phyloP scores from a whole-genome alignment of 2,797 vertebrate species.

The Sebastes ruberrimus region DNA sequence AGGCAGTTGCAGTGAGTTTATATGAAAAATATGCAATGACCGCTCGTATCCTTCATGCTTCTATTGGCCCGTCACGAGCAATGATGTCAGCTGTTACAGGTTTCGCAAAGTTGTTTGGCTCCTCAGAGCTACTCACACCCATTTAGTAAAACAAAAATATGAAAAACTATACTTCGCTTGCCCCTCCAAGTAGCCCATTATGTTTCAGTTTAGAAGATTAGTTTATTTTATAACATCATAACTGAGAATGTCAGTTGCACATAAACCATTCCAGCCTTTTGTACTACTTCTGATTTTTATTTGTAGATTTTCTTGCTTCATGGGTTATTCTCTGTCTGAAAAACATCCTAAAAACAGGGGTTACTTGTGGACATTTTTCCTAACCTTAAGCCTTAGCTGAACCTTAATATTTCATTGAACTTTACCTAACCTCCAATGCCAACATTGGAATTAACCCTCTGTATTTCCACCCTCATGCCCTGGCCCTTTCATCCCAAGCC shows the following conservation, averaged over 20 bases:
- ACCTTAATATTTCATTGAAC: constrained; percentile 86
- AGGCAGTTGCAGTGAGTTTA: constrained; percentile 35
- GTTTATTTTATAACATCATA: not conserved
- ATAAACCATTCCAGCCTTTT: not conserved
- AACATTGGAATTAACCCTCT: constrained; percentile 88
- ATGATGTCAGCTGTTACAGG: constrained; percentile 37
- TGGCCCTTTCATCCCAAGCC: constrained; percentile 88
- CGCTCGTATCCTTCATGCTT: constrained; percentile 1
- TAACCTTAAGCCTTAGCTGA: constrained; percentile 52
- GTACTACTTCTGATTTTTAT: not conserved
- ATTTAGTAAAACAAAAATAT: constrained; percentile 27
- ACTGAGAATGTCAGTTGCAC: not conserved
- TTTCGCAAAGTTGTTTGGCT: constrained; percentile 24
- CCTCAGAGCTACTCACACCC: constrained; percentile 27
- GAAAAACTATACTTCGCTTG: constrained; percentile 4
- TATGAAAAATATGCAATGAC: constrained; percentile 41
- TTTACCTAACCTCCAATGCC: constrained; percentile 88
- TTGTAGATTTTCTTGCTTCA: not conserved
- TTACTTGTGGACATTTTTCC: constrained; percentile 50
- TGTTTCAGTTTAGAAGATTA: not conserved
- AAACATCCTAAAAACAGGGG: constrained; percentile 9
- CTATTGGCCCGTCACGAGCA: not conserved
- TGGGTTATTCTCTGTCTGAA: not conserved
- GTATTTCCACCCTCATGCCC: constrained; percentile 82
- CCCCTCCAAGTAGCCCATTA: not conserved